These are phyloP conservation scores for Mythimna loreyi DNA, from an alignment of 2,888 invertebrate genomes.

Conservation along the genomic window DNA sequence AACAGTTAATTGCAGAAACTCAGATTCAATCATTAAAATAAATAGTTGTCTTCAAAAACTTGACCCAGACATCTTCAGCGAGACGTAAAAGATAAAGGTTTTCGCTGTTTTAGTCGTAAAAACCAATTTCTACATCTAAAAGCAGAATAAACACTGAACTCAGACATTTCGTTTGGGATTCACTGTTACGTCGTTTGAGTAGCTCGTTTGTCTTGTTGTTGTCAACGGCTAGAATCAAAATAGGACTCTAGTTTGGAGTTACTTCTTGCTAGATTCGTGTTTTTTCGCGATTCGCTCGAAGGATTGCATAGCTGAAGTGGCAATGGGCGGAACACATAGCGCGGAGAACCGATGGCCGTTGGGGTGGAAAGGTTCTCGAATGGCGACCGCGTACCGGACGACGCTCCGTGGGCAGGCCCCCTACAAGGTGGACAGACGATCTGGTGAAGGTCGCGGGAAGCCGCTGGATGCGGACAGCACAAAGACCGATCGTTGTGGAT, in stretches of 20 bases:
- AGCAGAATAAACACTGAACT: not conserved
- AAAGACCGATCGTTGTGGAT: too few relatives aligned
- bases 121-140: not conserved
- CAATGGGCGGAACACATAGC: too few relatives aligned
- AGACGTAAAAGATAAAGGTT: not conserved
- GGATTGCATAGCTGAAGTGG: too few relatives aligned
- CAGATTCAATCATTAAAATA: slow-evolving; percentile 2
- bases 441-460: too few relatives aligned
- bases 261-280: not conserved
- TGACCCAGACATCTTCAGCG: too few relatives aligned
- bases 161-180: slow-evolving; percentile 20
- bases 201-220: slow-evolving; percentile 44
- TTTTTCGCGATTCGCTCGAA: too few relatives aligned
- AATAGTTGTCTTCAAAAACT: not conserved
- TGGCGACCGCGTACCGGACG: too few relatives aligned
- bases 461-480: too few relatives aligned
- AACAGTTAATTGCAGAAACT: not conserved
- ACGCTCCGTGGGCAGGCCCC: too few relatives aligned
- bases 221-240: slow-evolving; percentile 24
- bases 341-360: too few relatives aligned
- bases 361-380: too few relatives aligned
- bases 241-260: not conserved
- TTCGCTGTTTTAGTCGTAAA: slow-evolving; percentile 6
- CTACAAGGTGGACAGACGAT: too few relatives aligned
- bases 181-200: slow-evolving; percentile 24